Evolutionary conservation across 2,888 invertebrate genomes (phyloP), one percentile per base, ranked within the genome.

Genomic region (Thereva unica): DNA sequence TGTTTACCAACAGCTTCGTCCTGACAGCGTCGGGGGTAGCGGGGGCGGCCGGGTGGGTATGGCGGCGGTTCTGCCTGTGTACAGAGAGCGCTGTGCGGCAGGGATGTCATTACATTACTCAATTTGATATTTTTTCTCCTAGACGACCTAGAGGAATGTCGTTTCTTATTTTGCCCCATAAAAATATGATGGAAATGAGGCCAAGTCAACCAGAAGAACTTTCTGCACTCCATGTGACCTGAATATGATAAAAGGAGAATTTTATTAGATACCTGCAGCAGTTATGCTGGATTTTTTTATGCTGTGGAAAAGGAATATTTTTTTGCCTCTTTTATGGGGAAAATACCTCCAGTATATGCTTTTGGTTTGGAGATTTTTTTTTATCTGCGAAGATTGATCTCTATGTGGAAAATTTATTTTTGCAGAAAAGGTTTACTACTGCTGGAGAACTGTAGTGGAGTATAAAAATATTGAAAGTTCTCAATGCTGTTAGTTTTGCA

Each of bases 1-100:
- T 56, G 56, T 56, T 56, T 56, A 56, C 56, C 56, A 56, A 56
- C 56, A 56, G 56, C 42, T 23, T 42, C 23, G 42, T 56, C 56
- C 35, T 56, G 56, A 42, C 41, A 37, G 56, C 56, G 34, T 8
- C 10, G 47, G 47, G 7, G 35, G 34, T 9, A 8, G 41, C 23
- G 42, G 42, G 23, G 56, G 34, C 12, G 9, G 8, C 34, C 40
- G 54, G 40, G 41, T 42, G 23, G 23, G 23, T 23, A 23, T 23
- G 23, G 42, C 56, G 56, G 12, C 23, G 23, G 34, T 23, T 23
- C 34, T 8, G 44, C 44, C 42, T 56, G 56, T 56, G 56, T 56
- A 56, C n/a, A 56, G 34, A 56, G 34, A 9, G 56, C 2, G 2
- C 23, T 23, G 23, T 23, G 23, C 23, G 23, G 23, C 23, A 23